Evolutionary conservation across 2,888 invertebrate genomes (phyloP), one percentile per base, ranked within the genome.

Genomic region (Lutraria lutraria): DNA sequence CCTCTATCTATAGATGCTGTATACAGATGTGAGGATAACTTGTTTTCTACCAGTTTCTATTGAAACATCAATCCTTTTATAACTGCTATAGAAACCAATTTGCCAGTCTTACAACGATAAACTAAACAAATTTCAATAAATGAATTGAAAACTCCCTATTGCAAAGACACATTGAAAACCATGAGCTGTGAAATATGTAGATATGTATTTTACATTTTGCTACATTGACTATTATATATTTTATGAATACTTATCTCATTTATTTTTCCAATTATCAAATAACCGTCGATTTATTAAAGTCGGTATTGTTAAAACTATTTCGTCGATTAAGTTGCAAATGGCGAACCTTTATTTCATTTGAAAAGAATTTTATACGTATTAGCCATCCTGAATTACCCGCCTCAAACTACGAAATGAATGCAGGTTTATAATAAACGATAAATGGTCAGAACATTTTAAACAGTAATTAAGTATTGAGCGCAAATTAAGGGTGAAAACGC

Each of bases 121-220:
- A 68, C 86, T 72, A 72, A 86, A 68, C 86, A 81, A 53, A 80
- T 80, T 88, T 80, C 83, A 60, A 83, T 83, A 88, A 82, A 83
- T 81, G 52, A 54, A 85, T 85, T 85, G 56, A 85, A 85, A 76
- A 76, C 79, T 81, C 82, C 43, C 25, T 72, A 85, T 85, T 85
- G 60, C 76, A 81, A 72, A 68, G 88, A 76, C 56, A 72, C 82
- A 88, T 88, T 85, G 88, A 88, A 88, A 88, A 88, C 76, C 88
- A 88, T 53, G 60, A 68, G 85, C 88, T 88, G 88, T 88, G 85
- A 88, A 88, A 81, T 72, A 43, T 25, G 56, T 76, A 60, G 81
- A 81, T 88, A 85, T 88, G 81, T 82, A 76, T 83, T 88, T 88
- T 88, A 88, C 81, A 88, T 81, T 84, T 88, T 84, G 88, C 81